Evolutionary conservation across 1,140 invertebrate species (phyloP).

Genomic region (Euura saliciscinereae): DNA sequence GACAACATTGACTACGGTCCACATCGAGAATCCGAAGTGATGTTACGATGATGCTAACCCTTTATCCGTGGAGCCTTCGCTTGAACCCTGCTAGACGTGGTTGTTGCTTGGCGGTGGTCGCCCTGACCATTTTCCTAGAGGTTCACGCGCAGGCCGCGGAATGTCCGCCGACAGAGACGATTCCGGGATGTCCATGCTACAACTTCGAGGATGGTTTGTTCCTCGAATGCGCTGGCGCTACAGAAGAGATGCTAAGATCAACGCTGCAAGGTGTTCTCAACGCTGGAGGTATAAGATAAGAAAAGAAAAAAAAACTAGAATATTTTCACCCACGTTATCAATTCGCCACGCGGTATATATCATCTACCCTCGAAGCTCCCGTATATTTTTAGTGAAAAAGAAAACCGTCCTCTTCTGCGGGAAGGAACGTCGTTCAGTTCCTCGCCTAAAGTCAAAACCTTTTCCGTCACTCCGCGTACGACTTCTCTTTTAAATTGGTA

Average conservation of each 20-base stretch:
- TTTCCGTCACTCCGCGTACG: too few relatives aligned
- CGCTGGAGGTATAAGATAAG: slow-evolving; percentile 15
- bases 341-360: too few relatives aligned
- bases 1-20: slow-evolving; percentile 12
- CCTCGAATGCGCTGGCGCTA: slow-evolving; percentile 84
- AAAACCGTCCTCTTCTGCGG: too few relatives aligned
- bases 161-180: slow-evolving; percentile 53
- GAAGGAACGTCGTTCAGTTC: too few relatives aligned
- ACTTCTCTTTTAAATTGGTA: too few relatives aligned
- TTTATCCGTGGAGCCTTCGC: slow-evolving; percentile 27
- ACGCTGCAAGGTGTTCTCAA: slow-evolving; percentile 63
- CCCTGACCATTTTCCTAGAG: neutral
- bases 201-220: slow-evolving; percentile 89
- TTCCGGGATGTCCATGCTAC: slow-evolving; percentile 80
- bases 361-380: too few relatives aligned
- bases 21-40: slow-evolving; percentile 35
- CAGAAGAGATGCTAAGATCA: slow-evolving; percentile 63
- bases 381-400: too few relatives aligned
- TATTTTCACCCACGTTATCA: slow-evolving; percentile 54
- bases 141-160: slow-evolving; percentile 44
- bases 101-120: neutral
- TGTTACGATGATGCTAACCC: slow-evolving; percentile 42
- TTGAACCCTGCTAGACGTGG: neutral
- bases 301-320: slow-evolving; percentile 44
- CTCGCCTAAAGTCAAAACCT: too few relatives aligned